phyloP scores from a whole-genome alignment of 2,888 invertebrate species.

The Aplocera efformata region DNA sequence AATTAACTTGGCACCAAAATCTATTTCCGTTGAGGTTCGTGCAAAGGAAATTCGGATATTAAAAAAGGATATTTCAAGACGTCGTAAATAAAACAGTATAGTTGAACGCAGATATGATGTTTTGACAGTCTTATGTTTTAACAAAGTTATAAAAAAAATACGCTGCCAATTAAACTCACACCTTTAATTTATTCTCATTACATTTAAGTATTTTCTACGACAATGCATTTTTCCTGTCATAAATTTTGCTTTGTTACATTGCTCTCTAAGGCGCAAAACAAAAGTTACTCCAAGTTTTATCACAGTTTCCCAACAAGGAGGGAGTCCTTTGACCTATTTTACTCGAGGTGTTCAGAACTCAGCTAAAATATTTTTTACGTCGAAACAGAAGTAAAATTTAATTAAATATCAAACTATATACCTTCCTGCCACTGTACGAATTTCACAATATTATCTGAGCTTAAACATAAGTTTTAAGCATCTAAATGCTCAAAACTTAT shows the following conservation, averaged over 20 bases:
- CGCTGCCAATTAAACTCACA: not conserved
- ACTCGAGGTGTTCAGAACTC: constrained; percentile 44
- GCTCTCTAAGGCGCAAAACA: constrained; percentile 69
- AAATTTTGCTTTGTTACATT: constrained; percentile 40
- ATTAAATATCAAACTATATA: not conserved
- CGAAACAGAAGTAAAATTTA: constrained; percentile 10
- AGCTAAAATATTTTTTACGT: constrained; percentile 27
- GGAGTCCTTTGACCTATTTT: constrained; percentile 74
- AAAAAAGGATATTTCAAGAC: no score
- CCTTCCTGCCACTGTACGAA: not conserved
- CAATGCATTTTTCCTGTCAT: constrained; percentile 28
- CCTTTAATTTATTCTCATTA: not conserved
- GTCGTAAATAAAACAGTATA: no score
- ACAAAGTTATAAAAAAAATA: no score
- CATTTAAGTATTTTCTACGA: constrained; percentile 11
- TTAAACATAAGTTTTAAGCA: no score
- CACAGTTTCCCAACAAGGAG: constrained; percentile 56
- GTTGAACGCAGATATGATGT: no score
- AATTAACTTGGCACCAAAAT: no score
- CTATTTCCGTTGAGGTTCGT: no score
- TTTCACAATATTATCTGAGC: no score
- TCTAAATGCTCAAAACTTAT: no score
- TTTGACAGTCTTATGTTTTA: no score
- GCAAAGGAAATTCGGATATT: no score
- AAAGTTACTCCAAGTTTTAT: constrained; percentile 74